These are phyloP conservation scores for Napeogenes sylphis DNA, from an alignment of 2,888 invertebrate genomes.

Conservation along the genomic window DNA sequence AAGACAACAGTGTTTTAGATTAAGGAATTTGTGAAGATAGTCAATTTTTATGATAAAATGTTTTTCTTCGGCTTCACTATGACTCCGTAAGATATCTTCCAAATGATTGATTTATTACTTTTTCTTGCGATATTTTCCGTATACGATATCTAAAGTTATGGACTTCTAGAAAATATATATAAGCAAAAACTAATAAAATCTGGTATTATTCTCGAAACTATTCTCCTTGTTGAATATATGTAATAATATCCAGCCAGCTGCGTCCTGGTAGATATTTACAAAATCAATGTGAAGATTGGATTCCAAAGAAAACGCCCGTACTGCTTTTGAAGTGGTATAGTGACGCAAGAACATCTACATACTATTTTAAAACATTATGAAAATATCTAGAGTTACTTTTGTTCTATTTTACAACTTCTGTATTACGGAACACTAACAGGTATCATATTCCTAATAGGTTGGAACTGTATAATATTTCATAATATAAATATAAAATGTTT, in stretches of 20 bases:
- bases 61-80: conserved; percentile 8
- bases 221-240: conserved; percentile 28
- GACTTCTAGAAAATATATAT: neutral
- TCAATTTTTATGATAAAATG: conserved; percentile 15
- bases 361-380: conserved; percentile 5
- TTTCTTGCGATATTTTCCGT: conserved; percentile 2
- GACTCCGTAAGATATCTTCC: conserved; percentile 6
- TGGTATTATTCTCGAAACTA: neutral
- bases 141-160: neutral
- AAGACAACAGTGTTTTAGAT: conserved; percentile 47
- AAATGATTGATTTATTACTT: conserved; percentile 10
- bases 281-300: conserved; percentile 32
- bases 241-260: conserved; percentile 34
- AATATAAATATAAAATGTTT: too few species aligned
- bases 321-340: conserved; percentile 15
- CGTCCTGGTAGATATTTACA: conserved; percentile 30
- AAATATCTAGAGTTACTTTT: conserved; percentile 1
- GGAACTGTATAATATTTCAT: too few species aligned
- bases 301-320: conserved; percentile 20
- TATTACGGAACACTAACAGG: neutral
- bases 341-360: conserved; percentile 13
- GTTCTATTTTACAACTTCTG: neutral
- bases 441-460: neutral
- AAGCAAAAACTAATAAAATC: conserved; percentile 35
- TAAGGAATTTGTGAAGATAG: conserved; percentile 44